Evolutionary conservation across 2,888 invertebrate species (phyloP).

Genomic region (Cristatella mucedo): DNA sequence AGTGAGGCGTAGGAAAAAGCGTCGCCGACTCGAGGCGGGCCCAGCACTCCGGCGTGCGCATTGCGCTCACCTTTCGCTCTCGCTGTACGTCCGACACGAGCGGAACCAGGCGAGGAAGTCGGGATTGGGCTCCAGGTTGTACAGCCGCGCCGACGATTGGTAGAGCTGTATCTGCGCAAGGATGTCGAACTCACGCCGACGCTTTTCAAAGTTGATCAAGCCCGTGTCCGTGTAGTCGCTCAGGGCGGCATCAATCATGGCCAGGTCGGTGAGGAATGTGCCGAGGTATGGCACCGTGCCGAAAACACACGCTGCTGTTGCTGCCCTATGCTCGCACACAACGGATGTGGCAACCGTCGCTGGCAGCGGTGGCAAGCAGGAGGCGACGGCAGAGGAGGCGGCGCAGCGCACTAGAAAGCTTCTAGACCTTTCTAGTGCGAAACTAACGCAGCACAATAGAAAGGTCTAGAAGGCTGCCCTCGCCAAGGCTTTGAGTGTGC

Average conservation of each 20-base stretch:
- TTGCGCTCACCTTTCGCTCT: conserved; percentile 61
- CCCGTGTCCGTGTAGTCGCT: conserved; percentile 43
- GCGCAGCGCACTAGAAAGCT: too few species aligned
- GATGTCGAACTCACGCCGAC: conserved; percentile 93
- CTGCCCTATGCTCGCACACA: too few species aligned
- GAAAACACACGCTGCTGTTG: too few species aligned
- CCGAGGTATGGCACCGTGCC: conserved; percentile 95
- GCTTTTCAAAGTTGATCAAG: conserved; percentile 92
- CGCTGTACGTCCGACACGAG: conserved; percentile 72
- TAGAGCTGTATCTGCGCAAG: conserved; percentile 85
- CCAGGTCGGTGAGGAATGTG: conserved; percentile 90
- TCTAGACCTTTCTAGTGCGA: too few species aligned
- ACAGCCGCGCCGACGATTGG: conserved; percentile 90
- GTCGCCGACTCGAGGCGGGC: neutral
- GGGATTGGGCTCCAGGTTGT: conserved; percentile 66
- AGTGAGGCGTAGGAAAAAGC: too few species aligned
- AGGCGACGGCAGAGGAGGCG: too few species aligned
- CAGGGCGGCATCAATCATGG: conserved; percentile 86
- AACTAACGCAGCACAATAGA: too few species aligned
- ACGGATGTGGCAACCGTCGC: too few species aligned
- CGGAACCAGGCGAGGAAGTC: conserved; percentile 91
- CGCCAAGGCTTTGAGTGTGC: too few species aligned
- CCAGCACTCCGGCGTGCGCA: conserved; percentile 5
- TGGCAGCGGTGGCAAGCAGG: too few species aligned
- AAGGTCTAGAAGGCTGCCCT: too few species aligned